Percentiles rank a stretch among this genome's conserved stretches.
phyloP scores from a whole-genome alignment of 2,888 invertebrate genomes.

The Microdon myrmicae region DNA sequence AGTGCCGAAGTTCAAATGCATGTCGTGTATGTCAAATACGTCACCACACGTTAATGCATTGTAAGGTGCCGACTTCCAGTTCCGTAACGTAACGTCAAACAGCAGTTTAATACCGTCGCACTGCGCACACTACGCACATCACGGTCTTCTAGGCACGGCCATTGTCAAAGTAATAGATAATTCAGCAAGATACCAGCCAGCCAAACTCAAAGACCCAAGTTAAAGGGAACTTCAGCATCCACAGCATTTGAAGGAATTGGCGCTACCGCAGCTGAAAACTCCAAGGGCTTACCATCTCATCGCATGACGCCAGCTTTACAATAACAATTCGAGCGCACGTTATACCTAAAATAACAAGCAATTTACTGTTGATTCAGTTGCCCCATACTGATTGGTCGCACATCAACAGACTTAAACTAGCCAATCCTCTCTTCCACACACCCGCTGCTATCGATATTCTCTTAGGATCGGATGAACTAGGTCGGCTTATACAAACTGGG shows the following conservation, averaged over 20 bases:
- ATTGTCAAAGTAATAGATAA: constrained; percentile 9
- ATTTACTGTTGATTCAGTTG: constrained; percentile 21
- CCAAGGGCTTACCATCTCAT: constrained; percentile 13
- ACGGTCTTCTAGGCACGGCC: constrained; percentile 13
- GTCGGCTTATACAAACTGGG: constrained; percentile 16
- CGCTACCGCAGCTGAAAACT: background rate
- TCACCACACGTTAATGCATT: constrained; percentile 7
- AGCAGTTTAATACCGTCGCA: background rate
- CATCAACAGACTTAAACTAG: constrained; percentile 13
- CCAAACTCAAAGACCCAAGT: constrained; percentile 19
- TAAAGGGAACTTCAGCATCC: constrained; percentile 12
- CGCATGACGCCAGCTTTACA: background rate
- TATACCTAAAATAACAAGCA: constrained; percentile 31
- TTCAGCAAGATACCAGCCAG: constrained; percentile 1
- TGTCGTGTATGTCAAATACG: constrained; percentile 5
- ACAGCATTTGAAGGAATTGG: constrained; percentile 33
- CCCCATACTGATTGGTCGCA: constrained; percentile 17
- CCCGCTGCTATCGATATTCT: constrained; percentile 19
- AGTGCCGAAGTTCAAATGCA: background rate
- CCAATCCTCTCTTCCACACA: constrained; percentile 26
- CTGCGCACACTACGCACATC: background rate
- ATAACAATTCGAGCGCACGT: constrained; percentile 16
- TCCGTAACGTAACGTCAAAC: background rate
- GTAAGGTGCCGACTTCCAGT: background rate
- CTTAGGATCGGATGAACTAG: constrained; percentile 31